phyloP scores from a whole-genome alignment of 53 echinoderm and acorn worm genomes.

The Hippasteria phrygiana region DNA sequence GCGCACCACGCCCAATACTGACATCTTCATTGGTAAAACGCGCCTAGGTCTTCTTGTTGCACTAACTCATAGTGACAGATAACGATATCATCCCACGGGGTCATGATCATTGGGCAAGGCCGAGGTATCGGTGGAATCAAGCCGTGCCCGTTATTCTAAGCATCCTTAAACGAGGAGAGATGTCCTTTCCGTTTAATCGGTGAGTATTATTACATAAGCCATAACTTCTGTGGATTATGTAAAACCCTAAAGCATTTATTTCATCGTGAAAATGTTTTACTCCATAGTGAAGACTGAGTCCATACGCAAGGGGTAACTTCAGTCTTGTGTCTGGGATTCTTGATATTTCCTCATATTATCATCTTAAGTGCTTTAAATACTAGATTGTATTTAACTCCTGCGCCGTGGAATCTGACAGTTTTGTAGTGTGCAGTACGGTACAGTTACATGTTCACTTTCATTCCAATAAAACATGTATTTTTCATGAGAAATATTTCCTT shows the following conservation, averaged over 20 bases:
- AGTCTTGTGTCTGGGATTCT: no score
- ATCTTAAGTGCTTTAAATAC: no score
- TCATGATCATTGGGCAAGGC: not conserved
- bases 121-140: not conserved
- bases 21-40: no score
- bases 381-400: no score
- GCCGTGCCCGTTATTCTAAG: constrained; percentile 1
- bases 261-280: not conserved
- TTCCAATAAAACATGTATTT: no score
- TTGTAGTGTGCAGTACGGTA: no score
- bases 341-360: no score
- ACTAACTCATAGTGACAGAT: constrained; percentile 17
- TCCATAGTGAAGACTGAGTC: no score
- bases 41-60: not conserved
- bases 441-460: no score
- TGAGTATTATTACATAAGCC: not conserved
- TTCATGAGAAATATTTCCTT: no score
- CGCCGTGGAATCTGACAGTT: no score
- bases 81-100: not conserved
- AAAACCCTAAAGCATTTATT: not conserved
- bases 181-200: not conserved
- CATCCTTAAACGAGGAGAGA: not conserved
- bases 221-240: not conserved
- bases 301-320: no score
- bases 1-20: not conserved